A percentile compares a stretch with the other conserved stretches of the same genome.
These are phyloP conservation scores for Drosophila rellima DNA, from an alignment of 2,888 invertebrate genomes.

Conservation along the genomic window DNA sequence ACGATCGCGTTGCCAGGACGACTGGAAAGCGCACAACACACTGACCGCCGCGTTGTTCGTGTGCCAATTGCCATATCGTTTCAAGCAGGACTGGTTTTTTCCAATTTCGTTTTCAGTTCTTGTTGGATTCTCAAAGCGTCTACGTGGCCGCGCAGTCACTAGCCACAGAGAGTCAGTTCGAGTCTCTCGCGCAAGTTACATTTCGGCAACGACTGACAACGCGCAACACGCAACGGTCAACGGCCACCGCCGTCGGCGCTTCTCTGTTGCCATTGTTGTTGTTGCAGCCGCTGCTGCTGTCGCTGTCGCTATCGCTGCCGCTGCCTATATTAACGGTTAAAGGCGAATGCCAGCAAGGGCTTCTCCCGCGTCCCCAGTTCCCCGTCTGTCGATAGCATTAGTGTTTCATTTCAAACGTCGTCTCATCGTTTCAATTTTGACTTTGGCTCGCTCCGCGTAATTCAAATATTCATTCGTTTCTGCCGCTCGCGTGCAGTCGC, in stretches of 20 bases:
- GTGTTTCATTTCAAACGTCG: constrained; percentile 74
- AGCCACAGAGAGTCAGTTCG: constrained; percentile 36
- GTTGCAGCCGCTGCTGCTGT: constrained; percentile 22
- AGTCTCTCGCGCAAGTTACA: constrained; percentile 17
- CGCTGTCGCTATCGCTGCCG: constrained; percentile 15
- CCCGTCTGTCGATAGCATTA: constrained; percentile 2
- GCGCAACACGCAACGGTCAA: constrained; percentile 10
- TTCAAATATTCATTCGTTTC: constrained; percentile 70
- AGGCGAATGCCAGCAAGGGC: constrained; percentile 3
- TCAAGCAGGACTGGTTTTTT: constrained; percentile 85
- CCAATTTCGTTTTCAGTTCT: constrained; percentile 86
- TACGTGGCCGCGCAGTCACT: constrained; percentile 73
- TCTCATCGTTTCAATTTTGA: constrained; percentile 43
- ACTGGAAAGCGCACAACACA: constrained; percentile 74
- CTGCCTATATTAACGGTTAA: constrained; percentile 15
- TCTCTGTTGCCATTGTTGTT: constrained; percentile 47
- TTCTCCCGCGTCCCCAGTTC: background rate
- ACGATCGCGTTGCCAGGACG: constrained; percentile 78
- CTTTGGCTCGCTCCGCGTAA: constrained; percentile 53
- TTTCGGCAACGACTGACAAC: constrained; percentile 47
- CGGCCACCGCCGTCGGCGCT: constrained; percentile 59
- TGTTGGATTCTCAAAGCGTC: constrained; percentile 86
- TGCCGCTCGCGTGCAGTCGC: constrained; percentile 74
- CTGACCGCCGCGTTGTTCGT: constrained; percentile 27
- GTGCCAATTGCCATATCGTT: constrained; percentile 63